Evolutionary conservation across 2,113 vertebrate species (phyloP).

Genomic region (Lontra canadensis): DNA sequence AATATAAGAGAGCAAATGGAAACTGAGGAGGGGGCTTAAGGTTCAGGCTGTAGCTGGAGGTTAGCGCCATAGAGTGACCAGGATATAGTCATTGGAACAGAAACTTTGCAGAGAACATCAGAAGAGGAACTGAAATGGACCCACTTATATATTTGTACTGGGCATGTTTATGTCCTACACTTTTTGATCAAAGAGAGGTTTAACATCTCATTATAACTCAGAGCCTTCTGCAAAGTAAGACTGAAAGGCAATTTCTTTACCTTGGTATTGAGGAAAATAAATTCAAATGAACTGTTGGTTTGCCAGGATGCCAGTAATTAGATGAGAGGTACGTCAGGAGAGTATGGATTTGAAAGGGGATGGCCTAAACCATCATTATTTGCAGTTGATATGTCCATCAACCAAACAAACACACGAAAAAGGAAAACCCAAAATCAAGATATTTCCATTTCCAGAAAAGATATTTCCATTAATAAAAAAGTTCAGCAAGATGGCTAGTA

Average conservation of each 20-base stretch:
- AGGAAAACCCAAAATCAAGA: neutral
- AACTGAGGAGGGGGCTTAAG: rapidly evolving
- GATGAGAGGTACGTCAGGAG: neutral
- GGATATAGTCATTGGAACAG: neutral
- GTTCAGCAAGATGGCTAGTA: neutral
- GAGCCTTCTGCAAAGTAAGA: neutral
- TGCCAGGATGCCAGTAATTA: neutral
- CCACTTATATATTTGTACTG: rapidly evolving
- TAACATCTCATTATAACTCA: neutral
- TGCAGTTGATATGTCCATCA: neutral
- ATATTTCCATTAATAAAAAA: neutral
- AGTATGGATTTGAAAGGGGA: neutral
- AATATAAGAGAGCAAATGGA: neutral
- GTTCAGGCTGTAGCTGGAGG: no score
- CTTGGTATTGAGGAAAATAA: neutral
- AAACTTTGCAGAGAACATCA: neutral
- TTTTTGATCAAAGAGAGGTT: neutral
- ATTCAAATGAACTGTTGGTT: neutral
- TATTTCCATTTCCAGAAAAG: neutral
- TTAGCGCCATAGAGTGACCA: rapidly evolving
- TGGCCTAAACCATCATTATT: neutral
- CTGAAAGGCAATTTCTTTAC: neutral
- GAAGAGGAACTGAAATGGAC: neutral
- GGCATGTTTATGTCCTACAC: neutral
- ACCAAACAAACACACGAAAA: neutral